phyloP scores from a whole-genome alignment of 2,888 invertebrate species.

The Cetonia aurata region DNA sequence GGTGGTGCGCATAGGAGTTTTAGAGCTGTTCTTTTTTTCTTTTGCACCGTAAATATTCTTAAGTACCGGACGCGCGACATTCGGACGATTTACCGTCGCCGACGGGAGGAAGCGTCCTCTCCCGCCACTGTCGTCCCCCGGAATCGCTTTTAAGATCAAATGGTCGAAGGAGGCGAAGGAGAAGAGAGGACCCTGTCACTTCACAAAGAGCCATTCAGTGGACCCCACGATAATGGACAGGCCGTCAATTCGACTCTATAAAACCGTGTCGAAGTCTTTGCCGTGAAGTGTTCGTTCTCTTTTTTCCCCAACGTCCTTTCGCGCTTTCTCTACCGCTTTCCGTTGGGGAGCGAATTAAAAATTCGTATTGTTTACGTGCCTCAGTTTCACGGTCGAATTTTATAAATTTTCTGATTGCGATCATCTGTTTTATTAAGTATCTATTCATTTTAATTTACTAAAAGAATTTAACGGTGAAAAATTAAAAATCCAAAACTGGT shows the following conservation, averaged over 20 bases:
- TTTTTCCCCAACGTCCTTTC: conserved; percentile 4
- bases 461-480: too few species aligned
- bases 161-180: conserved; percentile 50
- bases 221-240: conserved; percentile 49
- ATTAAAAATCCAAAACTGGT: too few species aligned
- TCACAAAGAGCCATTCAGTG: conserved; percentile 51
- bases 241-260: conserved; percentile 43
- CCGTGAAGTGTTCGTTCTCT: conserved; percentile 3
- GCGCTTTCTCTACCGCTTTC: neutral
- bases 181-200: conserved; percentile 40
- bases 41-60: conserved; percentile 62
- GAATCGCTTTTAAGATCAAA: conserved; percentile 56
- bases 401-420: too few species aligned
- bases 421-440: too few species aligned
- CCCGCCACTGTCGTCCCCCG: conserved; percentile 50
- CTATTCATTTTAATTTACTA: too few species aligned
- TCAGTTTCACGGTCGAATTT: neutral
- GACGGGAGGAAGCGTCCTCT: conserved; percentile 52
- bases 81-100: conserved; percentile 57
- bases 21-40: conserved; percentile 53
- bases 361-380: conserved; percentile 16
- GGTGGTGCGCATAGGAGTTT: conserved; percentile 19
- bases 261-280: conserved; percentile 35
- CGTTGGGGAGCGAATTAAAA: conserved; percentile 18
- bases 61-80: conserved; percentile 64